Evolutionary conservation across 2,797 vertebrate genomes (phyloP).

Genomic region (Hephaestus fuliginosus): DNA sequence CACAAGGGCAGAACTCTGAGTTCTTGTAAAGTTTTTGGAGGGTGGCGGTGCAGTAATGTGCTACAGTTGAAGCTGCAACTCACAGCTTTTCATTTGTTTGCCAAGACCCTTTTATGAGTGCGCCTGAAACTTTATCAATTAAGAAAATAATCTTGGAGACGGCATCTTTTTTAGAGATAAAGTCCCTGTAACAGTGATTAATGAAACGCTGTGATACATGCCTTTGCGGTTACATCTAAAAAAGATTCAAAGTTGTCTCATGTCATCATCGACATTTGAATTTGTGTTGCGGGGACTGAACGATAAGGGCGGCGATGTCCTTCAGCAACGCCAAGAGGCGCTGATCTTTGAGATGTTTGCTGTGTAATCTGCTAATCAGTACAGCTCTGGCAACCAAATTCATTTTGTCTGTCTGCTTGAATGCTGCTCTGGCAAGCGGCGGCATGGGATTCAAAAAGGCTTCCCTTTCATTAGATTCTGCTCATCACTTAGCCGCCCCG

Average conservation of each 20-base stretch:
- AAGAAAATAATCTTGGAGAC: constrained; percentile 20
- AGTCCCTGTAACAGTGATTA: constrained; percentile 16
- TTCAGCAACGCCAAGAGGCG: constrained; percentile 41
- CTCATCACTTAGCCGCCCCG: constrained; percentile 31
- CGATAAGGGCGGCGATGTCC: constrained; percentile 51
- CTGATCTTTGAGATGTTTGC: constrained; percentile 56
- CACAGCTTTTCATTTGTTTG: constrained; percentile 44
- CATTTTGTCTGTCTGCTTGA: constrained; percentile 33
- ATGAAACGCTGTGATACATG: constrained; percentile 14
- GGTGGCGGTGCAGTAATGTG: constrained; percentile 5
- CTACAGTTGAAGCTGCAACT: constrained; percentile 25
- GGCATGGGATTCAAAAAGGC: constrained; percentile 37
- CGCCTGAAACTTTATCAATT: constrained; percentile 42
- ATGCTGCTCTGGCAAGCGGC: constrained; percentile 21
- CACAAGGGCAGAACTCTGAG: constrained; percentile 67
- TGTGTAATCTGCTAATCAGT: constrained; percentile 65
- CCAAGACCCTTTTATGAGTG: constrained; percentile 27
- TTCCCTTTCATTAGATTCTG: constrained; percentile 58
- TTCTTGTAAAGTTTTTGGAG: constrained; percentile 56
- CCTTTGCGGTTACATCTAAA: constrained; percentile 36
- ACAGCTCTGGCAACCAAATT: constrained; percentile 21
- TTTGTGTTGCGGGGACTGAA: constrained; percentile 28
- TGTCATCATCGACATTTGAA: constrained; percentile 6
- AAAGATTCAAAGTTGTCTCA: constrained; percentile 27
- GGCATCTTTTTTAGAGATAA: constrained; percentile 46